A percentile compares a stretch with the other conserved stretches of the same genome.
Evolutionary conservation across 2,888 invertebrate genomes (phyloP).

Genomic region (Macrostomum cliftonense): DNA sequence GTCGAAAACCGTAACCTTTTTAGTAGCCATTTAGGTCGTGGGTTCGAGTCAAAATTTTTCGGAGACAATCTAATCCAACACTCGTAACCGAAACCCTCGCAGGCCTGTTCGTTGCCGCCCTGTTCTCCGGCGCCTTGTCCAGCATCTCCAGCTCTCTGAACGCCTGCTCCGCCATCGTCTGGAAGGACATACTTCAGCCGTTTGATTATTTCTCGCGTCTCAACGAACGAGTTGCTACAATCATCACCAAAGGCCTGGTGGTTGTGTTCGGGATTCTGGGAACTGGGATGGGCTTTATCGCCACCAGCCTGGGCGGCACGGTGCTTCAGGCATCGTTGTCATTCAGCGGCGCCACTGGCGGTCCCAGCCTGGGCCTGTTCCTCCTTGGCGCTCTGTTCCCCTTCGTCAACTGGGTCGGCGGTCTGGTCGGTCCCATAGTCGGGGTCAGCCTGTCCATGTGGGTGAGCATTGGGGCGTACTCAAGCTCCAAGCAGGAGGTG

Average conservation of each 20-base stretch:
- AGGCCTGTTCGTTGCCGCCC: slow-evolving; percentile 19
- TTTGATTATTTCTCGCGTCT: background rate
- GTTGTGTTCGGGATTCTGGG: slow-evolving; percentile 1
- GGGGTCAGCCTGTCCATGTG: slow-evolving; percentile 22
- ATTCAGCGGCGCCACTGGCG: slow-evolving; percentile 26
- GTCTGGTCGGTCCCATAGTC: slow-evolving; percentile 18
- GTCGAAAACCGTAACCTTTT: too few relatives aligned
- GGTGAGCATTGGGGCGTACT: slow-evolving; percentile 22
- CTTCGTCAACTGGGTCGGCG: slow-evolving; percentile 23
- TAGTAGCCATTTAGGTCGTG: too few relatives aligned
- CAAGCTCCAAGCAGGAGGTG: background rate
- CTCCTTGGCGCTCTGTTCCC: slow-evolving; percentile 26
- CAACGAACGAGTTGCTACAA: background rate
- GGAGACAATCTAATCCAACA: too few relatives aligned
- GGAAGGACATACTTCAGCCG: background rate
- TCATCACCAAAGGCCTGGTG: background rate
- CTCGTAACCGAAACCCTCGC: too few relatives aligned
- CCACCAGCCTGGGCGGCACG: slow-evolving; percentile 1
- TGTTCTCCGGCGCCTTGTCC: slow-evolving; percentile 21
- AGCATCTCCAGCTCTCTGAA: slow-evolving; percentile 5
- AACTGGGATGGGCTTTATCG: background rate
- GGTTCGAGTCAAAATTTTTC: too few relatives aligned
- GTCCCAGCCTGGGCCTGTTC: slow-evolving; percentile 27
- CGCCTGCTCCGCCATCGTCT: background rate
- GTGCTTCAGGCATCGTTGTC: slow-evolving; percentile 18